These are phyloP conservation scores for Melanostoma scalare DNA, from an alignment of 2,888 invertebrate species.

Conservation along the genomic window DNA sequence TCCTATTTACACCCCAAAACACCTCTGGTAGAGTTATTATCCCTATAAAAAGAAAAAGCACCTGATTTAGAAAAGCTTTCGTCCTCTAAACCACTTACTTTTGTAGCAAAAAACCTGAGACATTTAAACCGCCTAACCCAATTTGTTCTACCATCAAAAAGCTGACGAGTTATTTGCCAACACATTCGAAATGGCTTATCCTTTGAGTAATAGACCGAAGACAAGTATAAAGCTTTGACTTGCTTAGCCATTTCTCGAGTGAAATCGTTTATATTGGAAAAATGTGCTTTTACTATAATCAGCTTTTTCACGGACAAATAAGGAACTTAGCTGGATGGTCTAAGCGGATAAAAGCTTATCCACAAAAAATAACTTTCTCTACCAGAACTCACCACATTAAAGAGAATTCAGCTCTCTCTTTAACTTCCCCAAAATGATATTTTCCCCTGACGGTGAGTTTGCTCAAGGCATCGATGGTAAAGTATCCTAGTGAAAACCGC, in stretches of 20 bases:
- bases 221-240: slow-evolving; percentile 32
- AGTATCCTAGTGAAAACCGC: too few relatives aligned
- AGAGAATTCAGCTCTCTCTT: not conserved
- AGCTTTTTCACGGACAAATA: slow-evolving; percentile 48
- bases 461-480: too few relatives aligned
- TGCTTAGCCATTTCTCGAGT: not conserved
- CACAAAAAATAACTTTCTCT: slow-evolving; percentile 10
- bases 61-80: not conserved
- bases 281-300: not conserved
- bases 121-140: not conserved
- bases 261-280: not conserved
- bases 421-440: not conserved
- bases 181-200: slow-evolving; percentile 56
- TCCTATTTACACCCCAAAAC: too few relatives aligned
- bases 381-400: slow-evolving; percentile 23
- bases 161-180: slow-evolving; percentile 43
- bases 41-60: not conserved
- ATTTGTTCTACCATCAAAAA: slow-evolving; percentile 24
- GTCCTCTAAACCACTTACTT: not conserved
- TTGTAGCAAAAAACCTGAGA: too few relatives aligned
- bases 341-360: slow-evolving; percentile 42
- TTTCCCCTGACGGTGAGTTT: not conserved
- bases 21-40: too few relatives aligned
- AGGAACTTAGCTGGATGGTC: slow-evolving; percentile 21
- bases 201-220: slow-evolving; percentile 41